Evolutionary conservation across 2,888 invertebrate species (phyloP), one percentile per base, ranked within the genome.

Genomic region (Campopleginae sp.): DNA sequence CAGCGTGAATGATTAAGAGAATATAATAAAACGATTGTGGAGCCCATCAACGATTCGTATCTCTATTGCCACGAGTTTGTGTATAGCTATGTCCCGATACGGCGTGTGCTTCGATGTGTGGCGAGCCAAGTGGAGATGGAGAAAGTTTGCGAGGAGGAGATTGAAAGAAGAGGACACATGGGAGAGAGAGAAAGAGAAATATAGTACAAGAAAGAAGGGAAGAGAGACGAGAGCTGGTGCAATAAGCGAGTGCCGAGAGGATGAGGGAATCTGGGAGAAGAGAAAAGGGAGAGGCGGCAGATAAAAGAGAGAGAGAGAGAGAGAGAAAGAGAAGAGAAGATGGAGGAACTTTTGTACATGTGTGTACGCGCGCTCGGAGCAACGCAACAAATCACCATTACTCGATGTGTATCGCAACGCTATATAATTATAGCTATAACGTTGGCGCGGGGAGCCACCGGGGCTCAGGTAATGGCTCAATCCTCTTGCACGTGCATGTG

Each of bases 391-490:
- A 93, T 93, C 93, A 93, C 93, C 92, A 93, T 93, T 93, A 93
- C 93, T 93, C 93, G 93, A 93, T 93, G 92, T 92, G 90, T 93
- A 93, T 93, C 93, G 92, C 91, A 89, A 91, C 89, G 93, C 92
- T 92, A 92, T 92, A 92, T 93, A 93, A 93, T 93, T 93, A 93
- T 92, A 91, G 91, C 92, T 91, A 93, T 93, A 93, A 92, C 92
- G 92, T 90, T 80, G 27, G 74, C 31, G 19, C 63, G 72, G 74
- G 63, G 42, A 80, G 74, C 72, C 80, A 74, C 80, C 77, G 77
- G 91, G 90, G 92, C 91, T 91, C 92, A 91, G 92, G 92, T 93
- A 93, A 93, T 93, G 93, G 93, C 93, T 93, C 93, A 93, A 93
- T 93, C 91, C 91, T 80, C 80, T 27, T 89, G 91, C 92, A 91